Evolutionary conservation across 2,797 vertebrate genomes (phyloP), one percentile per base, ranked within the genome.

Genomic region (Melanotaenia trifasciata): DNA sequence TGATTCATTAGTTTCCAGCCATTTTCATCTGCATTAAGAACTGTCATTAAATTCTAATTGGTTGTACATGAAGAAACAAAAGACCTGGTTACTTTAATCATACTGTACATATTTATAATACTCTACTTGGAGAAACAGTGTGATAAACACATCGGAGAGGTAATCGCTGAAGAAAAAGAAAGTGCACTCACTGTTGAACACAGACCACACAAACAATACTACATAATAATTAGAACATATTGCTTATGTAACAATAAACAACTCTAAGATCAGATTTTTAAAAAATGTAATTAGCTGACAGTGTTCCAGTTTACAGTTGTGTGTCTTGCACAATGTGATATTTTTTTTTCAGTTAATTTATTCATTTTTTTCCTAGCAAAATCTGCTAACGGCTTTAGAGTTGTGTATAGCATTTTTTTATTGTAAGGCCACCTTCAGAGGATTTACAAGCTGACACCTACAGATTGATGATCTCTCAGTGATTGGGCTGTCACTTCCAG

Each of bases 11-110:
- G 86, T 87, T 92, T 92, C 88, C 90, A 89, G 90, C 92, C 90
- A 90, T 93, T 95, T 94, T 94, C 90, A 59, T 35, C 88, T 74
- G 90, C 90, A 93, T 94, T 93, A 91, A 94, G 94, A 94, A 89
- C 90, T 87, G 90, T 94, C 93, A 94, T 95, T 85, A 89, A 94
- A 96, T 94, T 94, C 83, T 90, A 92, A 95, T 96, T 95, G 96
- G 94, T 96, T 96, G 94, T 94, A 95, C 94, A 94, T 10, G 75
- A 94, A 90, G 87, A 91, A 92, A 90, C 92, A 87, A 90, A 94
- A 91, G 89, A 89, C 85, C 90, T 92, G 90, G 89, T 88, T 90
- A 91, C 93, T 94, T 93, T 90, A 91, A 90, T 93, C 92, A 95
- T 28, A 2, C 26, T 2, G 26, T 96, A 93, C 93, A 95, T 96